phyloP scores from a whole-genome alignment of 2,888 invertebrate genomes.

The Sturmia bella region DNA sequence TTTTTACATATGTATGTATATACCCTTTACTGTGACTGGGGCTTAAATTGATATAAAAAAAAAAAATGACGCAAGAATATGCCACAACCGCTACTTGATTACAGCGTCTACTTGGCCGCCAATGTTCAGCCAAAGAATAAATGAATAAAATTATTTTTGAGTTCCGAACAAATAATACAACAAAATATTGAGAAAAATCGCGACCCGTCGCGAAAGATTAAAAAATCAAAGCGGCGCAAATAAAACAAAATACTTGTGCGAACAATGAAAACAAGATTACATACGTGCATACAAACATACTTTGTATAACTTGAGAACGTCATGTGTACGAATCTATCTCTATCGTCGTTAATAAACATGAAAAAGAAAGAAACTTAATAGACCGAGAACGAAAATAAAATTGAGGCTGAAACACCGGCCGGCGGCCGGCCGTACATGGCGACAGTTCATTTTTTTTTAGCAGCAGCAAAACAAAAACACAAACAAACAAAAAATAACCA shows the following conservation, averaged over 20 bases:
- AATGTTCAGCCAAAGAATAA: too few relatives aligned
- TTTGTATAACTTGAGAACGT: constrained; percentile 46
- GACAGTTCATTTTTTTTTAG: constrained; percentile 43
- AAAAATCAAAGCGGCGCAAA: not conserved
- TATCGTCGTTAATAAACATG: constrained; percentile 2
- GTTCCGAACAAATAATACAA: not conserved
- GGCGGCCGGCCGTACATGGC: constrained; percentile 52
- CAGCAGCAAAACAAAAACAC: too few relatives aligned
- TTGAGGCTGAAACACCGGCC: constrained; percentile 48
- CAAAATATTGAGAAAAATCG: too few relatives aligned
- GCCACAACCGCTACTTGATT: too few relatives aligned
- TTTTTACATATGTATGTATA: too few relatives aligned
- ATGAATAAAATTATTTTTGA: constrained; percentile 17
- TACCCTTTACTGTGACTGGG: too few relatives aligned
- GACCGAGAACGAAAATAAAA: constrained; percentile 28
- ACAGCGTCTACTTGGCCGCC: constrained; percentile 23
- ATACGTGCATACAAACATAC: too few relatives aligned
- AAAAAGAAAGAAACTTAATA: constrained; percentile 30
- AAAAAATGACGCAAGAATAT: too few relatives aligned
- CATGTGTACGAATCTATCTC: too few relatives aligned
- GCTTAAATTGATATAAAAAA: constrained; percentile 4
- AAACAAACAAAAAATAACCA: constrained; percentile 31
- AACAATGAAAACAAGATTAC: not conserved
- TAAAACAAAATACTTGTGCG: not conserved
- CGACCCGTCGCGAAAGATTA: not conserved